A percentile compares a stretch with the other conserved stretches of the same genome.
Conservation (phyloP, 2,797 vertebrate species). For the Natrix natrix region DNA sequence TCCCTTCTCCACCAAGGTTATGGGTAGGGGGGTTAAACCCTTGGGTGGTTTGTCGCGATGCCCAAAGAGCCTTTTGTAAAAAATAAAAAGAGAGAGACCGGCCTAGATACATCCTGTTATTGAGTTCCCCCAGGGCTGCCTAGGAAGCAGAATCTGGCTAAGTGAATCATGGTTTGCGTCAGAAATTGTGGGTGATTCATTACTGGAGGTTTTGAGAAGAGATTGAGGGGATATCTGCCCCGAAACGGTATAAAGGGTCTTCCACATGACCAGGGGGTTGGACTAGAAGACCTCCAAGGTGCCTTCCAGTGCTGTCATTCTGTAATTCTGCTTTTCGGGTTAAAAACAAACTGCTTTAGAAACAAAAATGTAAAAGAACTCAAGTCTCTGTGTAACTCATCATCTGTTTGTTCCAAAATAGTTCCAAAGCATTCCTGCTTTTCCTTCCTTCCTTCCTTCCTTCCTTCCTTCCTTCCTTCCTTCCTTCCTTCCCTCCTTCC, state of each 20-base stretch:
- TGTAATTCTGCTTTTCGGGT: not conserved
- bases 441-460: too few relatives aligned
- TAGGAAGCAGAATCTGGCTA: not conserved
- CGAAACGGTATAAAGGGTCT: too few relatives aligned
- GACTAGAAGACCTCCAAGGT: too few relatives aligned
- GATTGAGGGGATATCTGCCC: too few relatives aligned
- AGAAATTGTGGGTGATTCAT: not conserved
- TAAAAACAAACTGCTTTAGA: not conserved
- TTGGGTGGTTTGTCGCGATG: not conserved
- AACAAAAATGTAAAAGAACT: not conserved
- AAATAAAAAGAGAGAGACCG: too few relatives aligned
- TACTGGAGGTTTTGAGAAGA: too few relatives aligned
- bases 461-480: too few relatives aligned
- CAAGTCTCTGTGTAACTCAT: not conserved
- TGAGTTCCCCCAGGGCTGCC: not conserved
- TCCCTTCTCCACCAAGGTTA: fast-evolving
- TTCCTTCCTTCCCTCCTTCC: too few relatives aligned
- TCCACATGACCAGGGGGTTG: too few relatives aligned
- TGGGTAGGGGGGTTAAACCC: not conserved
- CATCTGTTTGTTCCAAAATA: not conserved
- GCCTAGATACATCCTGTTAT: not conserved
- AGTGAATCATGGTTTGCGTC: not conserved
- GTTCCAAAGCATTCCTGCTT: not conserved
- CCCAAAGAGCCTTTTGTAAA: not conserved
- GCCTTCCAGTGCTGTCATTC: too few relatives aligned